Base-by-base conservation (phyloP, 2,888 invertebrate species). In the Endomychus coccineus region DNA sequence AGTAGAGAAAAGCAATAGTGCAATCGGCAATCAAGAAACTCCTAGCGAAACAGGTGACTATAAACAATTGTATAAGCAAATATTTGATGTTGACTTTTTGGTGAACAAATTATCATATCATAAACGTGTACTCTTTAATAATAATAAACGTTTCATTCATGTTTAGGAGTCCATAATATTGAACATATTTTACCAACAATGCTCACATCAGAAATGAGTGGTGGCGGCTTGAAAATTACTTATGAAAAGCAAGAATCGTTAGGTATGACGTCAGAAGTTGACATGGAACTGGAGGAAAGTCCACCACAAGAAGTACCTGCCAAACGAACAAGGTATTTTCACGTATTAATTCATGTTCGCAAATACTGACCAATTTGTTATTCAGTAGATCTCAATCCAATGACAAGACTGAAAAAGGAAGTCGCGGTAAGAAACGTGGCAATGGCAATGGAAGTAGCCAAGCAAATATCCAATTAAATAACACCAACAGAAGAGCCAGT, bases 311-410 rank as follows among this genome's bases (percentile, higher is more conserved):
- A 70, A 25, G 66, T 68, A 28, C 67, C 71, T n/a, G 65, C 66
- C 2, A 73, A 77, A 49, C 63, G 76, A 51, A 71, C 72, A 44
- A 71, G 76, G 76, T 76, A 59, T 15, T 7, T 2, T 19, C 3
- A 11, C 4, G 7, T 27, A 2, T 27, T 12, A 9, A 10, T 6
- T 25, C 3, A 2, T 12, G 10, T 13, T 5, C 13, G 12, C 1
- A 11, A 17, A 4, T 33, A 16, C 33, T 33, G 33, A 33, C 24
- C 16, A 22, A 12, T n/a, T 12, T 11, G 27, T 38, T 21, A 23
- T 22, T 22, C 7, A 4, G 10, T 30, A 54, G 58, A 54, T 57
- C 58, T 49, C 58, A 58, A 46, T 57, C 58, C n/a, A 48, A 48
- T 17, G 59, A 59, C 30, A 59, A 59, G 44, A 43, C 50, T 30